phyloP scores from a whole-genome alignment of 2,888 invertebrate species.

The Shargacucullia verbasci region DNA sequence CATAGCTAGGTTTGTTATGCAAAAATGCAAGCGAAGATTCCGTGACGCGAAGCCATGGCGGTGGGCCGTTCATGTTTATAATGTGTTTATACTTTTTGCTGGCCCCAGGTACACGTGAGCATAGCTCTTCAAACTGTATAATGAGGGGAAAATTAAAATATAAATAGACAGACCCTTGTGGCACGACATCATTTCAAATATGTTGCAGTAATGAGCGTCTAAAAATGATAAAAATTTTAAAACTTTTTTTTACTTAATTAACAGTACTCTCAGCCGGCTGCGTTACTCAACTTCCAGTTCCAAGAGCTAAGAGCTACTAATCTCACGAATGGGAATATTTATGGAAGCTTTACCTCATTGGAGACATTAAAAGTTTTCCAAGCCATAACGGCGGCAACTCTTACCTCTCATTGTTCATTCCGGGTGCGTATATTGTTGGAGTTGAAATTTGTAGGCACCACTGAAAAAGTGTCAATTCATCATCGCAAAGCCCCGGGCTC shows the following conservation, averaged over 20 bases:
- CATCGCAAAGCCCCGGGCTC: slow-evolving; percentile 87
- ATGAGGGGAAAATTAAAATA: slow-evolving; percentile 71
- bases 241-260: slow-evolving; percentile 70
- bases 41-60: slow-evolving; percentile 82
- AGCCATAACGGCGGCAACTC: slow-evolving; percentile 81
- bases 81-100: slow-evolving; percentile 81
- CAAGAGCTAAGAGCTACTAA: slow-evolving; percentile 82
- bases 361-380: slow-evolving; percentile 86
- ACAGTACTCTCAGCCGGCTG: slow-evolving; percentile 60
- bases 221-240: slow-evolving; percentile 44
- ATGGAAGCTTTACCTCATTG: slow-evolving; percentile 84
- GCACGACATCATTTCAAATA: slow-evolving; percentile 40
- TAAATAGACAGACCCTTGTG: slow-evolving; percentile 57
- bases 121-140: slow-evolving; percentile 66
- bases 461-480: slow-evolving; percentile 89
- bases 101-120: slow-evolving; percentile 68
- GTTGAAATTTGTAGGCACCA: slow-evolving; percentile 86
- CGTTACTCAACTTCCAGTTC: slow-evolving; percentile 75
- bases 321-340: slow-evolving; percentile 82
- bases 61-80: slow-evolving; percentile 77
- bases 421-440: slow-evolving; percentile 85
- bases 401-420: slow-evolving; percentile 86
- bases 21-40: slow-evolving; percentile 84
- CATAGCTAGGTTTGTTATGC: slow-evolving; percentile 82
- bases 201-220: slow-evolving; percentile 35